Evolutionary conservation across 2,113 vertebrate species (phyloP).

Genomic region (western clawed frog (Xenopus tropicalis)): UCB_Xtro_10.0 CM004446.2:12919001-12919500

Average conservation of each 20-base stretch:
- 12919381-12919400: slow-evolving; percentile 93
- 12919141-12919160: slow-evolving; percentile 92
- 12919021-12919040: too few relatives aligned
- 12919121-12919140: slow-evolving; percentile 92
- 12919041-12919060: too few relatives aligned
- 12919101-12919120: slow-evolving; percentile 93
- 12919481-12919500: slow-evolving; percentile 78
- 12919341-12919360: slow-evolving; percentile 72
- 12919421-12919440: slow-evolving; percentile 70
- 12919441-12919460: slow-evolving; percentile 75
- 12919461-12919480: slow-evolving; percentile 70
- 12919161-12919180: slow-evolving; percentile 94
- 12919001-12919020: too few relatives aligned
- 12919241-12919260: slow-evolving; percentile 97
- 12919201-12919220: slow-evolving; percentile 93
- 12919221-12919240: slow-evolving; percentile 92
- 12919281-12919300: too few relatives aligned
- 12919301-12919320: too few relatives aligned
- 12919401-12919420: slow-evolving; percentile 80
- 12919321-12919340: too few relatives aligned
- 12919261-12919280: slow-evolving; percentile 73
- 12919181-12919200: slow-evolving; percentile 89
- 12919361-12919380: slow-evolving; percentile 99
- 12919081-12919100: slow-evolving; percentile 92
- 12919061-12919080: slow-evolving; percentile 86